Evolutionary conservation across 2,797 vertebrate genomes (phyloP).

Genomic region (Eulemur coronatus): DNA sequence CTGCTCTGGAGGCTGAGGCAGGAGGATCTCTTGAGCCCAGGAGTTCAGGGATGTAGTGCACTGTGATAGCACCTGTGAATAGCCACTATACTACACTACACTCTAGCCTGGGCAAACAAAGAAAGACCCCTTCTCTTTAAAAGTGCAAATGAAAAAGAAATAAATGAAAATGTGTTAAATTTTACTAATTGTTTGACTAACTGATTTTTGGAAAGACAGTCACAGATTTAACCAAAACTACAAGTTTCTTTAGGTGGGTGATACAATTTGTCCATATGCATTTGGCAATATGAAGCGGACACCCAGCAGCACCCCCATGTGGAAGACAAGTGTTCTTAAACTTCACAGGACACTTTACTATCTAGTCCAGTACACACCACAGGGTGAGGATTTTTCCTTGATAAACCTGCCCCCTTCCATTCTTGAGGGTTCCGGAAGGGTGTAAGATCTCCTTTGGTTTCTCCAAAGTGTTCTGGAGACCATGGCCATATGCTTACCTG

Average conservation of each 20-base stretch:
- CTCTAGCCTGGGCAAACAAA: background rate
- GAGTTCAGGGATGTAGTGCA: background rate
- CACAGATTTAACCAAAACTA: background rate
- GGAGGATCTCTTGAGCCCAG: background rate
- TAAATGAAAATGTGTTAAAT: background rate
- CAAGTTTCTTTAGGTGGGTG: background rate
- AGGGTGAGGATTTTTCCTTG: background rate
- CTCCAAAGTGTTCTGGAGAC: background rate
- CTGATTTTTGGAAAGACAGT: background rate
- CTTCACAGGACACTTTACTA: background rate
- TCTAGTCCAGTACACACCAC: background rate
- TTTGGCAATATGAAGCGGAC: background rate
- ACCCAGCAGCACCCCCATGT: background rate
- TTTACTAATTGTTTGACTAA: background rate
- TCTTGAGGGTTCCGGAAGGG: background rate
- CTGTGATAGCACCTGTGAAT: too few relatives aligned
- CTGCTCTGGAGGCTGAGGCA: background rate
- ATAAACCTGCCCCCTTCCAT: background rate
- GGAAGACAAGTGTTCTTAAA: background rate
- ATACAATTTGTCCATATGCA: background rate
- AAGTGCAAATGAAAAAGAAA: background rate
- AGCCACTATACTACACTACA: too few relatives aligned
- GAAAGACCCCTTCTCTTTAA: background rate
- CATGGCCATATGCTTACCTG: background rate
- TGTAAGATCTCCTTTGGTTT: background rate